Conservation (phyloP, 2,888 invertebrate genomes). For the Andrena fulva region DNA sequence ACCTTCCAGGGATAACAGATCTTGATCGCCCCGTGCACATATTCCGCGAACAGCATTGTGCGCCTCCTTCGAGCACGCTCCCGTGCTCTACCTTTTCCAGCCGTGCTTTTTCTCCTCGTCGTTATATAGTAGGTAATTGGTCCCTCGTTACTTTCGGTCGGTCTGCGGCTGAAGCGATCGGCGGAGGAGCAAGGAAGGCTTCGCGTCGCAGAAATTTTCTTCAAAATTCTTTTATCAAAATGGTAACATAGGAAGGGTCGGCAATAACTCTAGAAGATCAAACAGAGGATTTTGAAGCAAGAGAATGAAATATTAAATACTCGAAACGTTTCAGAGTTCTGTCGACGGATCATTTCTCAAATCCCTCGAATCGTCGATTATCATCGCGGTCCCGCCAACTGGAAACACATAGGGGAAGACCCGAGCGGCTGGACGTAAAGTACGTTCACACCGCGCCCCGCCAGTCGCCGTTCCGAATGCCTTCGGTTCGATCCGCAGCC, state of each 20-base stretch:
- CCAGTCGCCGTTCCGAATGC: background rate
- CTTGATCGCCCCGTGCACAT: constrained; percentile 30
- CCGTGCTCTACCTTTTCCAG: constrained; percentile 15
- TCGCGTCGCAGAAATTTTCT: background rate
- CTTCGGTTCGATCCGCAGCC: background rate
- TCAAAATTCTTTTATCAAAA: no score
- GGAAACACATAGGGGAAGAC: background rate
- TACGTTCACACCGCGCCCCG: background rate
- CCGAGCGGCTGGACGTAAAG: background rate
- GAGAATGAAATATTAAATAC: no score
- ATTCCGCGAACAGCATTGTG: constrained; percentile 43
- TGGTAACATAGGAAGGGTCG: no score
- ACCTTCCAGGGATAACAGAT: constrained; percentile 55
- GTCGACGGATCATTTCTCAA: no score
- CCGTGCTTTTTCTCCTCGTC: background rate
- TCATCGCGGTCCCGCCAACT: no score
- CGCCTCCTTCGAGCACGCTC: constrained; percentile 10
- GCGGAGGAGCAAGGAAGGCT: background rate
- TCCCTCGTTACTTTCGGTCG: background rate
- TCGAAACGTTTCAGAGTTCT: no score
- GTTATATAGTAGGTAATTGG: background rate
- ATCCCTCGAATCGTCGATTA: no score
- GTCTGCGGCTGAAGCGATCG: background rate
- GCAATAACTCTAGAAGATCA: no score
- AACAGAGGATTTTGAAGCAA: no score